These are phyloP conservation scores for Diplolepis rosae DNA, from an alignment of 2,888 invertebrate genomes.

Conservation along the genomic window DNA sequence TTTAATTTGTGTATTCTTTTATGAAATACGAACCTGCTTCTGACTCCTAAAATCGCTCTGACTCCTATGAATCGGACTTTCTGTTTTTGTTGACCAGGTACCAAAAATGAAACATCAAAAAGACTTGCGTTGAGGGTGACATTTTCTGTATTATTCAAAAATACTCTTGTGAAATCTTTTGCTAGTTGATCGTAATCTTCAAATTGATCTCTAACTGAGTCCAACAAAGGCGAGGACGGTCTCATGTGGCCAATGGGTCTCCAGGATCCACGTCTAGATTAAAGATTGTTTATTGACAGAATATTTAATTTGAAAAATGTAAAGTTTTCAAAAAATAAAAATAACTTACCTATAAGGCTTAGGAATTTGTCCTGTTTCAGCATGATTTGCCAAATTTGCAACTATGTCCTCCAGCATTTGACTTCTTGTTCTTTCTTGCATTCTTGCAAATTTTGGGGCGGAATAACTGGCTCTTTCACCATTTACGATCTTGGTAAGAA, in stretches of 20 bases:
- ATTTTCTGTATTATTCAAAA: constrained; percentile 89
- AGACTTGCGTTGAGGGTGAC: constrained; percentile 85
- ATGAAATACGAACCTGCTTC: constrained; percentile 81
- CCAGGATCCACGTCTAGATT: constrained; percentile 85
- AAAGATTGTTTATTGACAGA: constrained; percentile 6
- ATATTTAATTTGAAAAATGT: background rate
- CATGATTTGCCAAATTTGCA: constrained; percentile 94
- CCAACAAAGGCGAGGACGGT: constrained; percentile 92
- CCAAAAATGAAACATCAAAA: constrained; percentile 93
- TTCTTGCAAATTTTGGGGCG: constrained; percentile 94
- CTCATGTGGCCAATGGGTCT: constrained; percentile 96
- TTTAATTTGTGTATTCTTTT: constrained; percentile 64
- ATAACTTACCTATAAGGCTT: constrained; percentile 84
- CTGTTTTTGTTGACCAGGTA: constrained; percentile 90
- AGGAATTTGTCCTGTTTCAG: constrained; percentile 95
- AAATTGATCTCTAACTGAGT: constrained; percentile 94
- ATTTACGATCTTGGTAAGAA: constrained; percentile 94
- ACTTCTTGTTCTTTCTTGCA: constrained; percentile 94
- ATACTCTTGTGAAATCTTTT: constrained; percentile 92
- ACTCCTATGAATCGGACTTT: constrained; percentile 94
- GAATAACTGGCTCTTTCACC: constrained; percentile 95
- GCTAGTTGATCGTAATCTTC: constrained; percentile 96
- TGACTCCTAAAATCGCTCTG: constrained; percentile 91
- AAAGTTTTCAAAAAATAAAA: background rate
- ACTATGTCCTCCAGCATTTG: constrained; percentile 97